phyloP scores from a whole-genome alignment of 2,888 invertebrate genomes.

The Eupsilia transversa region DNA sequence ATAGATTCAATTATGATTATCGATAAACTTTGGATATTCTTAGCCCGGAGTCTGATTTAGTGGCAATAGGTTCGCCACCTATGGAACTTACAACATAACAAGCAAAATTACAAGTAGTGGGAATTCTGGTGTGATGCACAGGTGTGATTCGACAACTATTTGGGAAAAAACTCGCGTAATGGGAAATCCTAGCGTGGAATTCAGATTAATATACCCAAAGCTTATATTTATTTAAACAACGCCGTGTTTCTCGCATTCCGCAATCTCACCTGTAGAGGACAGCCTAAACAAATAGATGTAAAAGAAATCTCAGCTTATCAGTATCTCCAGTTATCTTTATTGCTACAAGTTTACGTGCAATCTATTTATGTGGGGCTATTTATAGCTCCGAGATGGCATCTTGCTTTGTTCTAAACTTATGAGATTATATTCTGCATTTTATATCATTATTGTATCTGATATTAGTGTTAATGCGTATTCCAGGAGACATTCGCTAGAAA shows the following conservation, averaged over 20 bases:
- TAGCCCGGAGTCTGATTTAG: not conserved
- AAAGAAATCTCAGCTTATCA: slow-evolving; percentile 68
- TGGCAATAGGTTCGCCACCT: not conserved
- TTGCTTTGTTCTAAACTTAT: slow-evolving; percentile 39
- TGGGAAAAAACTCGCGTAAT: slow-evolving; percentile 15
- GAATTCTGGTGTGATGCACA: slow-evolving; percentile 11
- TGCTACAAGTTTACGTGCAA: slow-evolving; percentile 43
- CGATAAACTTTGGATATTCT: not conserved
- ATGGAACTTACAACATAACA: not conserved
- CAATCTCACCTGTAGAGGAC: slow-evolving; percentile 13
- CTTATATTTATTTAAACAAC: slow-evolving; percentile 33
- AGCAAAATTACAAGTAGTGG: not conserved
- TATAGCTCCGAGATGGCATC: slow-evolving; percentile 48
- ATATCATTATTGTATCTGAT: slow-evolving; percentile 11
- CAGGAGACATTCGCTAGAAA: not conserved
- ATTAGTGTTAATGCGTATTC: slow-evolving; percentile 3
- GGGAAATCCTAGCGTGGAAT: slow-evolving; percentile 37
- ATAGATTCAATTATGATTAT: not conserved
- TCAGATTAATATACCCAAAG: slow-evolving; percentile 16
- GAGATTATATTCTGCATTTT: slow-evolving; percentile 15
- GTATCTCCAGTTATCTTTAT: slow-evolving; percentile 61
- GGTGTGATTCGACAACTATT: slow-evolving; percentile 3
- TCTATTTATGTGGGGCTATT: slow-evolving; percentile 67
- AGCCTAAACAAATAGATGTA: slow-evolving; percentile 53
- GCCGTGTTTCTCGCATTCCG: slow-evolving; percentile 15